A percentile compares a stretch with the other conserved stretches of the same genome.
These are phyloP conservation scores for Leucophenga varia DNA, from an alignment of 1,140 invertebrate genomes.

Conservation along the genomic window DNA sequence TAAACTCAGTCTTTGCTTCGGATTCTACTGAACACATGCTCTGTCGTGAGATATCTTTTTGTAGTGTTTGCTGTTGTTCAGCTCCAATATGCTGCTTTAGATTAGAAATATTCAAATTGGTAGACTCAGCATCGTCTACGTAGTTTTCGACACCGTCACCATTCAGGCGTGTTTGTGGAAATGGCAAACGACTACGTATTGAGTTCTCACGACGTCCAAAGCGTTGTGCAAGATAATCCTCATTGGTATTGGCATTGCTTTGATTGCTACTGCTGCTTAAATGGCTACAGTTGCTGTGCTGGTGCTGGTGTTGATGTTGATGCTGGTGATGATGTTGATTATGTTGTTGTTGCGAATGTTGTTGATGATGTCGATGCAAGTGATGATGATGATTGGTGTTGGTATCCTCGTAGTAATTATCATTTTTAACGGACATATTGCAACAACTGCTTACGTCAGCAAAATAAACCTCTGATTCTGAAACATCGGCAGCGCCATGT, in stretches of 20 bases:
- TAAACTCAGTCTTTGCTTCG: slow-evolving; percentile 55
- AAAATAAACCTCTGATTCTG: slow-evolving; percentile 79
- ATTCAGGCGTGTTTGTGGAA: slow-evolving; percentile 57
- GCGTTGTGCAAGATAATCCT: slow-evolving; percentile 61
- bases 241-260: slow-evolving; percentile 44
- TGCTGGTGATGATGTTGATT: slow-evolving; percentile 17
- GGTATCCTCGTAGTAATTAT: slow-evolving; percentile 55
- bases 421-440: slow-evolving; percentile 69
- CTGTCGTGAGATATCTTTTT: slow-evolving; percentile 60
- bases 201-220: slow-evolving; percentile 61
- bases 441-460: slow-evolving; percentile 85
- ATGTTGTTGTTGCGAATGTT: background rate
- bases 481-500: slow-evolving; percentile 53
- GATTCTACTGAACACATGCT: slow-evolving; percentile 58
- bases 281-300: slow-evolving; percentile 42
- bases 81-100: slow-evolving; percentile 27
- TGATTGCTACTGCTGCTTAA: slow-evolving; percentile 23
- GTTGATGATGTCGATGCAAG: background rate
- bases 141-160: too few species aligned
- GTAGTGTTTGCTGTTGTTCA: slow-evolving; percentile 50
- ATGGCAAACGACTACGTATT: slow-evolving; percentile 61
- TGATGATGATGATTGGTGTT: slow-evolving; percentile 13
- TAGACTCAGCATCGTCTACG: slow-evolving; percentile 46
- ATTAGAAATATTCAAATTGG: slow-evolving; percentile 38
- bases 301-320: slow-evolving; percentile 34